Evolutionary conservation across 2,888 invertebrate genomes (phyloP).

Genomic region (Orthosia gothica): DNA sequence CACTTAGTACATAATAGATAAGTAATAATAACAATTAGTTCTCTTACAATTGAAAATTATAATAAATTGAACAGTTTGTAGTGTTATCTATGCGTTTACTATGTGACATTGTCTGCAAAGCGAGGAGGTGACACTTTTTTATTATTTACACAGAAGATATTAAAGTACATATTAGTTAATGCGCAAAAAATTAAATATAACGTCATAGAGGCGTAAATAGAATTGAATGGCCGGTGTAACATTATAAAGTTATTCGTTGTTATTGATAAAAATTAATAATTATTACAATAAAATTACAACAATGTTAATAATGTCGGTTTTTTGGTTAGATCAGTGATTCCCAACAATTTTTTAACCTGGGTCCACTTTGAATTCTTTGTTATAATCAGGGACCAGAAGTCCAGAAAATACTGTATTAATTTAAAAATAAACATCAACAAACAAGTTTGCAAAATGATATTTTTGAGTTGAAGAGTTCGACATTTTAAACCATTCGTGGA

Average conservation of each 20-base stretch:
- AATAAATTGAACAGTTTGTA: conserved; percentile 28
- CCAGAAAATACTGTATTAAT: no score
- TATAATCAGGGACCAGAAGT: no score
- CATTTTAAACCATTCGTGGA: no score
- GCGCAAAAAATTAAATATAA: conserved; percentile 10
- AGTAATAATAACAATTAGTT: neutral
- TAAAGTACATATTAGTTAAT: conserved; percentile 4
- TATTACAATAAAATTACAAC: neutral
- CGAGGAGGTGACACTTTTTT: conserved; percentile 22
- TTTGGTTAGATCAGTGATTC: no score
- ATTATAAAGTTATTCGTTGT: neutral
- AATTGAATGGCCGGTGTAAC: neutral
- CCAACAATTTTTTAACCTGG: no score
- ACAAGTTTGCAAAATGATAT: no score
- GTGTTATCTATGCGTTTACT: conserved; percentile 9
- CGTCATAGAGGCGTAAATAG: neutral
- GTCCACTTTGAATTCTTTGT: no score
- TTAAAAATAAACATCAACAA: no score
- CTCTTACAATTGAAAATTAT: conserved; percentile 7
- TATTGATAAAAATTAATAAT: neutral
- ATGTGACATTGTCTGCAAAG: conserved; percentile 32
- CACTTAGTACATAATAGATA: neutral
- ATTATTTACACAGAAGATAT: conserved; percentile 18
- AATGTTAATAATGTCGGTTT: neutral
- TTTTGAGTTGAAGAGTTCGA: no score